Base-by-base conservation (phyloP, 1,140 invertebrate species). In the Choristoneura fumiferana region DNA sequence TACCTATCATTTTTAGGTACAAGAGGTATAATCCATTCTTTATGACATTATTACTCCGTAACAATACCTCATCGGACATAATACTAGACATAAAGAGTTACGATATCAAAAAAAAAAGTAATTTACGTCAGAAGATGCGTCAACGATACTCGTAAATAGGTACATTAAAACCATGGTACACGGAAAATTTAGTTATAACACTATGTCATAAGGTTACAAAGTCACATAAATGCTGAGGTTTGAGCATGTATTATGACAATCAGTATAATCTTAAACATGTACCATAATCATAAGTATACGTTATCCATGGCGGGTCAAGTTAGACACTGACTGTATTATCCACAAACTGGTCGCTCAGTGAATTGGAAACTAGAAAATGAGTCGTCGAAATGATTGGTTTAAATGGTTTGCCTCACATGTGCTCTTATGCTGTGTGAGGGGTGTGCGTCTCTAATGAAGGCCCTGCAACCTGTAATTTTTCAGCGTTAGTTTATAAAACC, bases 401-500 rank as follows among this genome's bases (percentile, higher is more conserved):
- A n/a, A 49, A 22, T 45, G 17, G 17, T 49, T 29, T 49, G 45
- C 57, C 33, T 40, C n/a, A 36, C 18, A 33, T n/a, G 4, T 8
- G 17, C 43, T 54, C 61, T 67, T 55, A 40, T 67, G 64, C 49
- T 57, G 15, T 29, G 59, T 38, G 33, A 62, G 36, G 60, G 63
- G 40, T 58, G 52, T 63, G 52, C 58, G 57, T 62, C 34, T 35
- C 57, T 74, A 69, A 74, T 74, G 66, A 67, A 54, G 4, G 40
- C 35, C 39, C 57, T 18, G 53, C 1, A 65, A 65, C 66, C 13
- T 71, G 37, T 57, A 71, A 69, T 74, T 71, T 71, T 54, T 43
- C 43, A 15, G 45, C 55, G 58, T 60, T 56, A 60, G 66, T 67
- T 71, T 74, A 71, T 74, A 74, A 63, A 69, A 60, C 43, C 6